Evolutionary conservation across 2,888 invertebrate species (phyloP).

Genomic region (Heliconius ethilla): DNA sequence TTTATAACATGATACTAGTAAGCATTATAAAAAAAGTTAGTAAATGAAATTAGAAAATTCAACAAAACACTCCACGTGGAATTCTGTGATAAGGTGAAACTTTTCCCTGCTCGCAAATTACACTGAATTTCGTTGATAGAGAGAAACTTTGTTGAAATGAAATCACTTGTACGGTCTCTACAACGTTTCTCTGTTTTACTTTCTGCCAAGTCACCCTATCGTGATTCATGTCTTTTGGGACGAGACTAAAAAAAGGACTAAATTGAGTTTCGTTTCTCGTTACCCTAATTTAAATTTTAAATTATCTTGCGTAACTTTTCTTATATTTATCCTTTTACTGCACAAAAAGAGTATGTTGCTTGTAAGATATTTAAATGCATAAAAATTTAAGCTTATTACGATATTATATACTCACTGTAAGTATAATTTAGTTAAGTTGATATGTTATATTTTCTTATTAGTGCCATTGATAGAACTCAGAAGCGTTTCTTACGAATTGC

Average conservation of each 20-base stretch:
- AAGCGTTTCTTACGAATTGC: background rate
- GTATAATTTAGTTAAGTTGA: too few relatives aligned
- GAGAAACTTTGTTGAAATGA: conserved; percentile 76
- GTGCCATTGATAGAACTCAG: background rate
- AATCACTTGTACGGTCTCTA: conserved; percentile 72
- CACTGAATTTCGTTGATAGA: conserved; percentile 77
- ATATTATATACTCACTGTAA: too few relatives aligned
- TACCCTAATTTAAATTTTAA: conserved; percentile 50
- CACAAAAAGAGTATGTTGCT: conserved; percentile 1
- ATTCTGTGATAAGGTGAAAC: conserved; percentile 77
- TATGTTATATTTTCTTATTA: background rate
- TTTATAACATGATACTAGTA: conserved; percentile 31
- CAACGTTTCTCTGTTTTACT: conserved; percentile 67
- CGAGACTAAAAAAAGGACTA: conserved; percentile 52
- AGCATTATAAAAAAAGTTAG: conserved; percentile 43
- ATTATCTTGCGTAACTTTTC: conserved; percentile 40
- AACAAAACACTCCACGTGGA: conserved; percentile 79
- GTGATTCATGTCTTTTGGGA: conserved; percentile 56
- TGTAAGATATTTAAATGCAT: background rate
- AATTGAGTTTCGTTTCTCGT: conserved; percentile 49
- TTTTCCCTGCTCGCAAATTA: conserved; percentile 78
- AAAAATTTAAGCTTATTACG: too few relatives aligned
- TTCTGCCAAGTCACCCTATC: conserved; percentile 61
- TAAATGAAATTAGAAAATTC: conserved; percentile 71
- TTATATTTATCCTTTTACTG: conserved; percentile 18